Evolutionary conservation across 2,888 invertebrate species (phyloP).

Genomic region (Cheilosia scutellata): DNA sequence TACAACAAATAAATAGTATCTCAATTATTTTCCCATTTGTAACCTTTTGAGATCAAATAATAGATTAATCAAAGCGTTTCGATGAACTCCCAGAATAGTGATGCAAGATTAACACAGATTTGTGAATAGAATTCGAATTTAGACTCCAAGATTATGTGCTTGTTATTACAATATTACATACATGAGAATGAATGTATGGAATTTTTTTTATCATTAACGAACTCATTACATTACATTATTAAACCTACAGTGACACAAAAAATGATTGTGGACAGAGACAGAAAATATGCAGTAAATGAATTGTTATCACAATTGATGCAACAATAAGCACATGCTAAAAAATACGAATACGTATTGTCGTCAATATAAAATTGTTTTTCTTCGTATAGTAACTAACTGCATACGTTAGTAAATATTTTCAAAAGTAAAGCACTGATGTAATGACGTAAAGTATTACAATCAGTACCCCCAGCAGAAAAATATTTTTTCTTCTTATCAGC

Average conservation of each 20-base stretch:
- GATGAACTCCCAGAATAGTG: too few relatives aligned
- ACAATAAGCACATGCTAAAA: conserved; percentile 18
- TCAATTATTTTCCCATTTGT: too few relatives aligned
- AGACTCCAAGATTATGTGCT: too few relatives aligned
- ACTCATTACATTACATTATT: too few relatives aligned
- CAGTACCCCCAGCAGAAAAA: conserved; percentile 61
- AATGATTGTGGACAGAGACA: not conserved
- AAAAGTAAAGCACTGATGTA: conserved; percentile 7
- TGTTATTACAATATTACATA: too few relatives aligned
- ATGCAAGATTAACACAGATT: too few relatives aligned
- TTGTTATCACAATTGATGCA: conserved; percentile 37
- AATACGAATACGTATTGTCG: not conserved
- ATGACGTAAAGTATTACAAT: conserved; percentile 6
- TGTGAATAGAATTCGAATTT: too few relatives aligned
- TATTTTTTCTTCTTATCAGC: conserved; percentile 51
- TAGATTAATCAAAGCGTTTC: too few relatives aligned
- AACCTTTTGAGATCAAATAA: too few relatives aligned
- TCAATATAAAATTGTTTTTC: conserved; percentile 18
- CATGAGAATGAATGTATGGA: too few relatives aligned
- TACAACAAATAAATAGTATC: too few relatives aligned
- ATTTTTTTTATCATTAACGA: too few relatives aligned
- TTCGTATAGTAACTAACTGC: conserved; percentile 17
- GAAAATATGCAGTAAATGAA: not conserved
- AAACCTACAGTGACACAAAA: not conserved
- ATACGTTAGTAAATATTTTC: not conserved